Percentiles rank a stretch among this genome's conserved stretches.
Conservation (phyloP, 1,140 invertebrate genomes). For the Lanistes nyassanus region DNA sequence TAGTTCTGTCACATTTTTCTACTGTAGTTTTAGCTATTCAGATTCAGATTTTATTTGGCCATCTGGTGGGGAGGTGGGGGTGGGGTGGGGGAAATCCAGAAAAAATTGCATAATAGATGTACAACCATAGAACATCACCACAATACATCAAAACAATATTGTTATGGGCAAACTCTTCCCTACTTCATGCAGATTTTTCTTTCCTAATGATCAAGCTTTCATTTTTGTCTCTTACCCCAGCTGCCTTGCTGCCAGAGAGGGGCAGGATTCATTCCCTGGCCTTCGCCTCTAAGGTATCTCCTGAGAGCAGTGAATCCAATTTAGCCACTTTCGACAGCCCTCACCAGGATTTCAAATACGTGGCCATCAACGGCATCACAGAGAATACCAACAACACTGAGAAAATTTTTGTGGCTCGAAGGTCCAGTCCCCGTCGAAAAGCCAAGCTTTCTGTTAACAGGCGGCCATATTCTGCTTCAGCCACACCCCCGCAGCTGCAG, state of each 20-base stretch:
- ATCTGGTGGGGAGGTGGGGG: no score
- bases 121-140: no score
- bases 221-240: not conserved
- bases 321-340: not conserved
- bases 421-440: conserved; percentile 41
- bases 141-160: no score
- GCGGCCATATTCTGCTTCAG: conserved; percentile 56
- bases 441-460: conserved; percentile 48
- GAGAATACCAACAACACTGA: conserved; percentile 33
- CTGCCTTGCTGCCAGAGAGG: conserved; percentile 18
- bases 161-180: no score
- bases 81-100: no score
- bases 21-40: no score
- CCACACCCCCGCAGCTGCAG: conserved; percentile 38
- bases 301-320: conserved; percentile 20
- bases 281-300: not conserved
- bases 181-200: no score
- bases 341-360: conserved; percentile 25
- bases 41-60: no score
- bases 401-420: conserved; percentile 43
- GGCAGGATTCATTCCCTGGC: not conserved
- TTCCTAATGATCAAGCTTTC: not conserved
- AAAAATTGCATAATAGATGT: no score
- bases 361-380: conserved; percentile 31
- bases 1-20: no score